Evolutionary conservation across 2,888 invertebrate genomes (phyloP), one percentile per base, ranked within the genome.

Genomic region (Yponomeuta plumbellus): DNA sequence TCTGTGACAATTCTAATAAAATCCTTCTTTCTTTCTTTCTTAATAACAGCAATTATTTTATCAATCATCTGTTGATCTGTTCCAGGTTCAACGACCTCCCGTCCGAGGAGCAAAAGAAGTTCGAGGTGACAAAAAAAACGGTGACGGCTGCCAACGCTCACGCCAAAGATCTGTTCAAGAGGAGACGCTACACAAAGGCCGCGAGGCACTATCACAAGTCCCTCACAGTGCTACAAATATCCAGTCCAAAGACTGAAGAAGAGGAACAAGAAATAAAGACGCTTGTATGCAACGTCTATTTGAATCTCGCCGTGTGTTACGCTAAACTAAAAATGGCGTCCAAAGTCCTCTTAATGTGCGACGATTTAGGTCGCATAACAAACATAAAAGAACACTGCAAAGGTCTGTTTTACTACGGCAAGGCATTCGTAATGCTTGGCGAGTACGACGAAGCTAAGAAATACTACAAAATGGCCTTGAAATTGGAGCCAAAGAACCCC

Each of bases 11-110:
- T n/a, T n/a, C n/a, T n/a, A n/a, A n/a, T n/a, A n/a, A n/a, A n/a
- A n/a, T n/a, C n/a, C n/a, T n/a, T n/a, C n/a, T n/a, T n/a, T n/a
- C n/a, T n/a, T n/a, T n/a, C n/a, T n/a, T n/a, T n/a, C n/a, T n/a
- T n/a, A n/a, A n/a, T n/a, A n/a, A n/a, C 26, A 26, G 26, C 26
- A 5, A 26, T 26, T 26, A 26, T 4, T 26, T 26, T 26, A 4
- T 26, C 2, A 4, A 26, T 26, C 5, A 26, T 26, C 17, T 21
- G n/a, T 11, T 65, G n/a, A n/a, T n/a, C n/a, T n/a, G 13, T 26
- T 61, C 17, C 80, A 91, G 91, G 66, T 91, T 88, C 72, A 86
- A 88, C 66, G 81, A 84, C 21, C 70, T 91, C 1, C 87, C 90
- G 0, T 71, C 71, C 26, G 80, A 76, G 1, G 84, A 86, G n/a